Percentiles rank a stretch among this genome's conserved stretches.
Conservation (phyloP, 1,140 invertebrate species). For the Glomeris maerens region DNA sequence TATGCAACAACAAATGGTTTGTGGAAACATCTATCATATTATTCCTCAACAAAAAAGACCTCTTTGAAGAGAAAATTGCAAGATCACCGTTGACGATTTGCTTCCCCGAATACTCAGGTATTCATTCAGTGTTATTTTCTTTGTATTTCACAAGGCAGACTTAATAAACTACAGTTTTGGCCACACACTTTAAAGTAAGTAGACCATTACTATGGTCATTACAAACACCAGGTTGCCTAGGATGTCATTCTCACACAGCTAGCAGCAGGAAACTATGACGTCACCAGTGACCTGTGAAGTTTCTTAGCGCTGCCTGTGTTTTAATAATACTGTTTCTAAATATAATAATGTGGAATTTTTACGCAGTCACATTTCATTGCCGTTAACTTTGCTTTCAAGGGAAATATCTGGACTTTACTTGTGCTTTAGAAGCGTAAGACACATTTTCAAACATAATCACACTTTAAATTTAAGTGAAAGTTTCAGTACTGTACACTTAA, state of each 20-base stretch:
- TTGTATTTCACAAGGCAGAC: neutral
- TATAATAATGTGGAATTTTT: no score
- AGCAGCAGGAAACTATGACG: neutral
- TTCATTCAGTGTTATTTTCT: constrained; percentile 11
- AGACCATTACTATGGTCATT: no score
- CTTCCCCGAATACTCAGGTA: constrained; percentile 85
- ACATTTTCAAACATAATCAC: no score
- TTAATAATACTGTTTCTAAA: no score
- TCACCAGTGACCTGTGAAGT: neutral
- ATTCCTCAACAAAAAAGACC: constrained; percentile 92
- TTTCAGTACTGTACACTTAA: no score
- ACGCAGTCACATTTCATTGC: no score
- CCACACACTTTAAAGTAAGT: no score
- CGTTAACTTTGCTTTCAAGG: no score
- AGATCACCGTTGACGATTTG: constrained; percentile 86
- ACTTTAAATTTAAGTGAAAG: no score
- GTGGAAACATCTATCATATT: constrained; percentile 94
- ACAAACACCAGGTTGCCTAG: neutral
- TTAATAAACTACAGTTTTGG: neutral
- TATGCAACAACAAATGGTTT: constrained; percentile 98
- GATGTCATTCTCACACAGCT: neutral
- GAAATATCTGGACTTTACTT: no score
- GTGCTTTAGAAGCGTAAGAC: no score
- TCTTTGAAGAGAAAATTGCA: constrained; percentile 84
- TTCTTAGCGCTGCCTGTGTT: no score